Percentiles rank a stretch among this genome's conserved stretches.
Evolutionary conservation across 2,888 invertebrate genomes (phyloP).

Genomic region (Clepsis dumicolana): DNA sequence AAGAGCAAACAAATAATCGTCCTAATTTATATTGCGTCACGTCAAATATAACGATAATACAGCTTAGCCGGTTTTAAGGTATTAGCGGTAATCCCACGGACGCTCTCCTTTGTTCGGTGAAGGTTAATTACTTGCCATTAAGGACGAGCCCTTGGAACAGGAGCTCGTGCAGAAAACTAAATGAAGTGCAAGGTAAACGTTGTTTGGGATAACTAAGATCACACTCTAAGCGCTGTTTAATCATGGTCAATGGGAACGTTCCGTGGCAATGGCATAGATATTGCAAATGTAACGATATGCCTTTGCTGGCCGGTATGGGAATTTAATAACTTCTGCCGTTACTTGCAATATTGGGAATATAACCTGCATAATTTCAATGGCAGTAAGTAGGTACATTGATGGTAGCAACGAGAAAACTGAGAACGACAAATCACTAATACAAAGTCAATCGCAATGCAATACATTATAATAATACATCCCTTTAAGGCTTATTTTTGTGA

Average conservation of each 20-base stretch:
- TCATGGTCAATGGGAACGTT: background rate
- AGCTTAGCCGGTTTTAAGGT: conserved; percentile 20
- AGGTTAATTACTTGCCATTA: conserved; percentile 42
- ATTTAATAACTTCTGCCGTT: too few relatives aligned
- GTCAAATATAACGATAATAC: conserved; percentile 17
- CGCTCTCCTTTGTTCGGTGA: conserved; percentile 32
- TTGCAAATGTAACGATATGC: too few relatives aligned
- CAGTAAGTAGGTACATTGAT: too few relatives aligned
- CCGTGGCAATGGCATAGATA: background rate
- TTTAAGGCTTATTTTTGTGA: too few relatives aligned
- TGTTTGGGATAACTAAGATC: background rate
- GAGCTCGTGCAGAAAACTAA: conserved; percentile 12
- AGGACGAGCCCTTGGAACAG: conserved; percentile 32
- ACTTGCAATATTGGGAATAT: too few relatives aligned
- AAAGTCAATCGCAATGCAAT: too few relatives aligned
- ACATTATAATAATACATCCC: too few relatives aligned
- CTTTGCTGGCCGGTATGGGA: too few relatives aligned
- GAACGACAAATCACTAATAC: too few relatives aligned
- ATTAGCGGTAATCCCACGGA: conserved; percentile 35
- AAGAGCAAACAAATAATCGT: background rate
- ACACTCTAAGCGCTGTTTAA: background rate
- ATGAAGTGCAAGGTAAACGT: conserved; percentile 34
- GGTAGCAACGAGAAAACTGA: too few relatives aligned
- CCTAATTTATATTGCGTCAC: background rate
- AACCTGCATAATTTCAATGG: too few relatives aligned